Percentiles rank a stretch among this genome's conserved stretches.
Conservation (phyloP, 2,888 invertebrate genomes). For the Volucella bombylans region DNA sequence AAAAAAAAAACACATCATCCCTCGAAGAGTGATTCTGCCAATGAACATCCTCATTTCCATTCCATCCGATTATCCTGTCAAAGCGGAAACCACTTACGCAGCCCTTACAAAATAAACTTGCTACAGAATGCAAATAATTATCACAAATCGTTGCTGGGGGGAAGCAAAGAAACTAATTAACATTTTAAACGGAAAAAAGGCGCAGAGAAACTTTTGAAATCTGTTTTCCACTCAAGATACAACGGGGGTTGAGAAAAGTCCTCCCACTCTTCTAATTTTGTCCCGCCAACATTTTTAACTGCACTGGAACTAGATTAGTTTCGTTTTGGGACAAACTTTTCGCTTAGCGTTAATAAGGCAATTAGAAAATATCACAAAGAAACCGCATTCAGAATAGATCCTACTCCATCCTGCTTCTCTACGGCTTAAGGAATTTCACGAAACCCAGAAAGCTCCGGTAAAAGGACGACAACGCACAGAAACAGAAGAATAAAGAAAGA, state of each 20-base stretch:
- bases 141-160: not conserved
- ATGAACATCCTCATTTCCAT: slow-evolving; percentile 1
- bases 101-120: slow-evolving; percentile 52
- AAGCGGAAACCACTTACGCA: slow-evolving; percentile 41
- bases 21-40: not conserved
- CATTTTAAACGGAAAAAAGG: slow-evolving; percentile 63
- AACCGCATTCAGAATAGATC: slow-evolving; percentile 24
- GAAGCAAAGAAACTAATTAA: slow-evolving; percentile 48
- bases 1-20: not conserved
- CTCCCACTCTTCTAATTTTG: not conserved
- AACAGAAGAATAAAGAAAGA: not conserved
- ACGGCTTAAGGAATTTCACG: slow-evolving; percentile 35
- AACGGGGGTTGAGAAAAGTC: slow-evolving; percentile 12
- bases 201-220: slow-evolving; percentile 28
- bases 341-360: slow-evolving; percentile 58
- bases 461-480: slow-evolving; percentile 27
- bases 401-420: slow-evolving; percentile 8
- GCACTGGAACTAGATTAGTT: slow-evolving; percentile 51
- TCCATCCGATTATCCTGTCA: slow-evolving; percentile 37
- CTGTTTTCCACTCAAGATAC: slow-evolving; percentile 41
- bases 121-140: slow-evolving; percentile 61
- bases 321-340: slow-evolving; percentile 24
- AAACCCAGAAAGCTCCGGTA: slow-evolving; percentile 13
- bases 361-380: slow-evolving; percentile 54
- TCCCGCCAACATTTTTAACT: slow-evolving; percentile 34